Evolutionary conservation across 2,888 invertebrate genomes (phyloP).

Genomic region (Archips crataeganus): DNA sequence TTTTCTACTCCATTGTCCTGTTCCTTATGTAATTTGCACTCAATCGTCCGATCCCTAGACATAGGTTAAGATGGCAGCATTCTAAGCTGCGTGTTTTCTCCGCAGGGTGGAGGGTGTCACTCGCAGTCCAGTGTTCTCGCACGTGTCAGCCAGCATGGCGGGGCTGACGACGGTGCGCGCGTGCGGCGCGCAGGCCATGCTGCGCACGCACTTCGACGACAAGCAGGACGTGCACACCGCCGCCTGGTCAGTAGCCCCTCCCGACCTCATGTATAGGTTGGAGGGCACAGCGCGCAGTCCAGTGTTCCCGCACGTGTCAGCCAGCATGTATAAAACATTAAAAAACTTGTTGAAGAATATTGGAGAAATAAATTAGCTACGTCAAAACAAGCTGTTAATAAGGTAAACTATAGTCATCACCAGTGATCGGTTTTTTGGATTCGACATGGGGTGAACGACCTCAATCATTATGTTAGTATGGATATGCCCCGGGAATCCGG

Average conservation of each 20-base stretch:
- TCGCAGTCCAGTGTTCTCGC: slow-evolving; percentile 93
- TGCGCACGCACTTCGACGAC: slow-evolving; percentile 88
- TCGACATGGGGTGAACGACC: too few relatives aligned
- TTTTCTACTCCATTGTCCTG: too few relatives aligned
- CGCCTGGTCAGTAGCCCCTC: slow-evolving; percentile 77
- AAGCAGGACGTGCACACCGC: slow-evolving; percentile 88
- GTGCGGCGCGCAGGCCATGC: slow-evolving; percentile 88
- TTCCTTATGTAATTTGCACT: too few relatives aligned
- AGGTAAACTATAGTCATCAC: too few relatives aligned
- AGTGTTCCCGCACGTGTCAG: slow-evolving; percentile 93
- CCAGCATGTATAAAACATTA: slow-evolving; percentile 83
- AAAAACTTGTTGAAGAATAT: too few relatives aligned
- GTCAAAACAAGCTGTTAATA: too few relatives aligned
- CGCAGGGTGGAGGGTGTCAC: slow-evolving; percentile 83
- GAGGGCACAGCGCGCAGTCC: slow-evolving; percentile 90
- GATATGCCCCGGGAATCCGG: too few relatives aligned
- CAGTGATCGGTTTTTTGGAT: too few relatives aligned
- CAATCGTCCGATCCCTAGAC: too few relatives aligned
- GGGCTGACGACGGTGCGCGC: slow-evolving; percentile 93
- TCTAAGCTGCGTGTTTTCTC: background rate
- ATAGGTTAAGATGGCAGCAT: background rate
- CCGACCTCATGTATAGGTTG: slow-evolving; percentile 61
- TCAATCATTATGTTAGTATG: too few relatives aligned
- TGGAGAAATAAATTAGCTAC: too few relatives aligned
- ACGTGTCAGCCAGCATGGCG: slow-evolving; percentile 91